phyloP scores from a whole-genome alignment of 1,140 invertebrate genomes.

The Heliconius congener region DNA sequence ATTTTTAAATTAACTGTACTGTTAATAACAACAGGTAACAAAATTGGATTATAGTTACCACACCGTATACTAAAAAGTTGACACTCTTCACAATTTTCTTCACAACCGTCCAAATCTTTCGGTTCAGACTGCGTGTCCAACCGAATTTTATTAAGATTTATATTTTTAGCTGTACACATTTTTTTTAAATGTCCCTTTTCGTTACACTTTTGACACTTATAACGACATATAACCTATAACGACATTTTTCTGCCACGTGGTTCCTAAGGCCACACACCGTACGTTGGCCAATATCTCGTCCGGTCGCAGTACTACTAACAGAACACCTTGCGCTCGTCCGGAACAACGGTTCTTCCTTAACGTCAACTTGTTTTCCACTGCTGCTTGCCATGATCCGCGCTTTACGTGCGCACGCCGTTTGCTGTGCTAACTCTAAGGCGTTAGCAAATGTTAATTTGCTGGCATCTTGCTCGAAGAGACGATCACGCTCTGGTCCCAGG shows the following conservation, averaged over 20 bases:
- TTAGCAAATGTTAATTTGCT: slow-evolving; percentile 9
- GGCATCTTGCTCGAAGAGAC: slow-evolving; percentile 29
- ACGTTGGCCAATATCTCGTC: slow-evolving; percentile 21
- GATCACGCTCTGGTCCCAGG: slow-evolving; percentile 26
- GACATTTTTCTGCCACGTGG: slow-evolving; percentile 30
- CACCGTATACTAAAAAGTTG: no score
- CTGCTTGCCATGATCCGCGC: slow-evolving; percentile 1
- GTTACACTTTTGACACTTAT: slow-evolving; percentile 34
- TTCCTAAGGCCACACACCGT: slow-evolving; percentile 38
- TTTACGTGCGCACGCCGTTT: background rate
- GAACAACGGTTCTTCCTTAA: slow-evolving; percentile 29
- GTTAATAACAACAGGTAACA: no score
- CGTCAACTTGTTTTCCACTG: background rate
- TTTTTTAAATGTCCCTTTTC: slow-evolving; percentile 25
- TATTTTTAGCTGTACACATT: background rate
- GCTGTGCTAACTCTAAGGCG: slow-evolving; percentile 26
- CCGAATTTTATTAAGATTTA: no score
- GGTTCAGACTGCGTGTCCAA: no score
- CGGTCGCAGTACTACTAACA: slow-evolving; percentile 1
- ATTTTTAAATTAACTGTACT: no score
- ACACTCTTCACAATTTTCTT: no score
- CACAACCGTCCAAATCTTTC: no score
- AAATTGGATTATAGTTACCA: no score
- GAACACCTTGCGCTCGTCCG: slow-evolving; percentile 3
- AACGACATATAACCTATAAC: slow-evolving; percentile 23